Conservation (phyloP, 1,140 invertebrate genomes). For the Leguminivora glycinivorella region DNA sequence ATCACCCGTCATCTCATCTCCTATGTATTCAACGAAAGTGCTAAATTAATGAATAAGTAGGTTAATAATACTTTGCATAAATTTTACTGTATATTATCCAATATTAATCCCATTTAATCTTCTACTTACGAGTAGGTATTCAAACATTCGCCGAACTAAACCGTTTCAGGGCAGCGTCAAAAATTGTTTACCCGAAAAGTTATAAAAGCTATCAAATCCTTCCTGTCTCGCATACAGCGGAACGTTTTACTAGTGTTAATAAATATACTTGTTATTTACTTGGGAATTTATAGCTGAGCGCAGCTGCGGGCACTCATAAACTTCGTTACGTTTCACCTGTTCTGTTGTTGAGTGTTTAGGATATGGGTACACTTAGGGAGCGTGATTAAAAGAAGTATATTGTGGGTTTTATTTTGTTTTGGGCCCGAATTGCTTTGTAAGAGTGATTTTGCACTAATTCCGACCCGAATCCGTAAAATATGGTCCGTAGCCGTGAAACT, state of each 20-base stretch:
- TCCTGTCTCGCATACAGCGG: constrained; percentile 15
- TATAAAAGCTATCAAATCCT: constrained; percentile 24
- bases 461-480: too few species aligned
- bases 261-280: constrained; percentile 43
- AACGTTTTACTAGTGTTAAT: constrained; percentile 28
- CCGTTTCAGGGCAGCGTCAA: neutral
- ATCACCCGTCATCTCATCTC: too few species aligned
- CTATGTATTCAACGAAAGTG: too few species aligned
- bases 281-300: constrained; percentile 52
- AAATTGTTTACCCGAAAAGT: constrained; percentile 2
- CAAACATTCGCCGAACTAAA: neutral
- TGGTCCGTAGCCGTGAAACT: too few species aligned
- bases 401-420: too few species aligned
- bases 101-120: neutral
- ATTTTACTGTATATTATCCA: too few species aligned
- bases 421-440: too few species aligned
- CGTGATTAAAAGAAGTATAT: constrained; percentile 3
- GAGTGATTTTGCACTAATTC: too few species aligned
- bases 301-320: constrained; percentile 54
- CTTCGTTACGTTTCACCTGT: constrained; percentile 45
- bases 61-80: too few species aligned
- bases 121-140: neutral
- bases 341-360: constrained; percentile 42
- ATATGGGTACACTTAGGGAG: constrained; percentile 13
- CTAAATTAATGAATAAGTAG: too few species aligned